phyloP scores from a whole-genome alignment of 1,140 invertebrate genomes.

The Sweltsa coloradensis region DNA sequence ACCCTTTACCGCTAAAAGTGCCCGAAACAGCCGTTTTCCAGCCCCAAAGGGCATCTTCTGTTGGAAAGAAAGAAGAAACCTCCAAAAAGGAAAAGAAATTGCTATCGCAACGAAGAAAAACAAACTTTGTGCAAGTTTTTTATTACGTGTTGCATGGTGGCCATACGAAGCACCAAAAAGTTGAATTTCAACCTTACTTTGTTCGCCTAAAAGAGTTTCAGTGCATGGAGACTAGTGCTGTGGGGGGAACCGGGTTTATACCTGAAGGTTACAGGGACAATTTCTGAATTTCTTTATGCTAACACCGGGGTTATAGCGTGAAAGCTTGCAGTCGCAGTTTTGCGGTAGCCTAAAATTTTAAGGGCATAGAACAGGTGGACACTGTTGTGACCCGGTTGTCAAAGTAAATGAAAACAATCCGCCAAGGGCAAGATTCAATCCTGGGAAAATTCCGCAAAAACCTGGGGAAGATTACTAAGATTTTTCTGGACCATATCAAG shows the following conservation, averaged over 20 bases:
- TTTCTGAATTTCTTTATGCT: conserved; percentile 24
- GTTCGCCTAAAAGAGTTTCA: background rate
- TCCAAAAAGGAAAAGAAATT: conserved; percentile 8
- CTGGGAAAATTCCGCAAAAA: conserved; percentile 1
- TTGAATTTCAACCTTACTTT: background rate
- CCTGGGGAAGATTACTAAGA: conserved; percentile 22
- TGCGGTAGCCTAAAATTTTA: conserved; percentile 37
- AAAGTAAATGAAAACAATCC: conserved; percentile 10
- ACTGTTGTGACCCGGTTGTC: conserved; percentile 32
- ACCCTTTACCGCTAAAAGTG: conserved; percentile 17
- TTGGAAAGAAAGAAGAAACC: conserved; percentile 5
- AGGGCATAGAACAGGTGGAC: conserved; percentile 29
- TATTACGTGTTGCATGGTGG: conserved; percentile 4
- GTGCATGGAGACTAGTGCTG: conserved; percentile 4
- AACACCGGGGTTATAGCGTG: conserved; percentile 36
- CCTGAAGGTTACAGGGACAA: conserved; percentile 21
- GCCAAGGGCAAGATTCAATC: conserved; percentile 4
- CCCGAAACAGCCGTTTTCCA: conserved; percentile 11
- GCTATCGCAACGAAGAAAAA: conserved; percentile 3
- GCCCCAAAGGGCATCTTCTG: conserved; percentile 5
- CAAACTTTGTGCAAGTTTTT: conserved; percentile 9
- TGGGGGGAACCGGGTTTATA: conserved; percentile 16
- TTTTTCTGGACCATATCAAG: conserved; percentile 23
- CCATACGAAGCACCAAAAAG: background rate
- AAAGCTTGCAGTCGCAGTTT: conserved; percentile 36